Evolutionary conservation across 2,888 invertebrate genomes (phyloP), one percentile per base, ranked within the genome.

Genomic region (Lepidocyrtinus sp.): DNA sequence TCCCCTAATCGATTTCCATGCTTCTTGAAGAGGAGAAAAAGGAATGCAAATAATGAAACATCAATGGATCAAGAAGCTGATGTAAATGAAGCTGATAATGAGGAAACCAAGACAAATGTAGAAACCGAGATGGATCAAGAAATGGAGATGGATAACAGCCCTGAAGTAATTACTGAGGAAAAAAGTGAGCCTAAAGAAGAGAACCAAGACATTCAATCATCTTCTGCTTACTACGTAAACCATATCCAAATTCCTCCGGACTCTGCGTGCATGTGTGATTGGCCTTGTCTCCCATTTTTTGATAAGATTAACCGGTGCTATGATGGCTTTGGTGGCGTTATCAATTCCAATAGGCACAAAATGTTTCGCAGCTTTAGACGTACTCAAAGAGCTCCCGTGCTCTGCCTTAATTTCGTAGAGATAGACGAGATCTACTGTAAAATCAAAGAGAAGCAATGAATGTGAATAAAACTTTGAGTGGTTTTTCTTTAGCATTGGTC

Each of bases 251-350:
- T 62, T 17, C 45, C 17, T 9, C 62, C 27, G 2, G 77, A 77
- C 21, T 27, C 80, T 2, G 50, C 50, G 7, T 84, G 84, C 24
- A 50, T 24, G 26, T 84, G 84, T 45, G 79, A 81, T 3, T 83
- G 79, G 78, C 84, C 84, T 2, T 84, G 84, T 46, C 22, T 82
- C 0, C 83, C 84, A 0, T 83, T 82, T 15, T 84, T 79, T 68
- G 83, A 83, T 26, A 65, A 67, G 2, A 65, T 84, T 12, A 83
- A 84, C 68, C 68, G 55, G 21, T 84, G 84, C 55, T 76, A 76
- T 12, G 61, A 67, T 45, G 24, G 9, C 0, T 9, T 46, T 17
- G 82, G 80, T 0, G 27, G 80, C 0, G 0, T 74, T 0, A 19
- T 80, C 0, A 72, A 82, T 36, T 15, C 21, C 2, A 24, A 59